Evolutionary conservation across 2,113 vertebrate species (phyloP), one percentile per base, ranked within the genome.

Genomic region (Megaceryle torquata): DNA sequence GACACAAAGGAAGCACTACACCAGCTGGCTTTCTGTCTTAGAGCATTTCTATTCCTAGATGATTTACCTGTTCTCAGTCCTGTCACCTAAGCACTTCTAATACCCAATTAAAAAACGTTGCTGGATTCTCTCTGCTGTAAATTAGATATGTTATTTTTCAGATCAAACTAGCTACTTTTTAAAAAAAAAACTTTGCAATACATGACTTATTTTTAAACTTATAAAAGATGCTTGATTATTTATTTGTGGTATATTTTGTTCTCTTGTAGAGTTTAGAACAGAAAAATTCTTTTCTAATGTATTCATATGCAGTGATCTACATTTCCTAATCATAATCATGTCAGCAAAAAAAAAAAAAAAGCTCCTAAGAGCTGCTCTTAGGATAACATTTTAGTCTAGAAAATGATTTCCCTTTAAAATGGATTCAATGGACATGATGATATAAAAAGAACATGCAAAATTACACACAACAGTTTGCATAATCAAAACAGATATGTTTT

Each of bases 281-380:
- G 95, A 97, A 97, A 96, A 97, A 98, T 85, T 97, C 97, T 98
- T 97, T 97, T 94, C 95, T 98, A 98, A 98, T 98, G 96, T 98
- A 98, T 98, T 98, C 98, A 98, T 96, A 95, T 97, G 97, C 97
- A 93, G 95, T 95, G 96, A 98, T 97, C 97, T 98, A 98, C 98
- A 98, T 98, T 98, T 98, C 97, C 98, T 98, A 98, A 98, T 98
- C 98, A 98, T 97, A 98, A 98, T 98, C 98, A 98, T 98, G 98
- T 98, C 98, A 98, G 98, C 96, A 97, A 97, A 98, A 98, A 41
- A 41, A 41, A 41, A 41, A 41, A 41, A 41, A 41, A 41, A 41
- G 39, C 39, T 41, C 39, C 39, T 41, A 41, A 41, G 97, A 97
- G 88, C 95, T 97, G 97, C 97, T 98, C 98, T 98, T 97, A 97